phyloP scores from a whole-genome alignment of 2,797 vertebrate genomes.

The Adrianichthys oophorus region DNA sequence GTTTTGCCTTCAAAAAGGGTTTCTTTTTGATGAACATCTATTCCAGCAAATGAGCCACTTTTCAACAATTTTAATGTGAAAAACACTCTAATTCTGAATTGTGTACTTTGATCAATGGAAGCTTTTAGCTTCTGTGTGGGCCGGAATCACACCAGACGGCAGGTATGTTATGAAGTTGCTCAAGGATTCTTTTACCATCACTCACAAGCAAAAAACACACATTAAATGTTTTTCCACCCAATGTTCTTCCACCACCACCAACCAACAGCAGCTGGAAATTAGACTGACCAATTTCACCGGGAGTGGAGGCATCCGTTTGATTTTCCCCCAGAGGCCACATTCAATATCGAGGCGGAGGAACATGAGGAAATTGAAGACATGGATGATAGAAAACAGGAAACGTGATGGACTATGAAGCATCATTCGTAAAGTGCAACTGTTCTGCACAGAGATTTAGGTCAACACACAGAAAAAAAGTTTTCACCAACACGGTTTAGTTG shows the following conservation, averaged over 20 bases:
- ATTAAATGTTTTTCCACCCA: constrained; percentile 16
- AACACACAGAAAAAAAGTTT: too few relatives aligned
- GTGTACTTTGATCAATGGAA: too few relatives aligned
- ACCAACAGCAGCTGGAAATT: constrained; percentile 30
- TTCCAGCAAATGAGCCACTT: too few relatives aligned
- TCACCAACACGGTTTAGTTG: too few relatives aligned
- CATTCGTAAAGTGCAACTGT: constrained; percentile 37
- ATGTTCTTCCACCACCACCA: constrained; percentile 22
- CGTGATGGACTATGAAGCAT: constrained; percentile 30
- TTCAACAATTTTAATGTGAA: too few relatives aligned
- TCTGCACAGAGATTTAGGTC: background rate
- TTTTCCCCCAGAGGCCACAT: constrained; percentile 33
- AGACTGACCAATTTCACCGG: constrained; percentile 41
- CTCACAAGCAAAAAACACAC: constrained; percentile 27
- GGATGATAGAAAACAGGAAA: constrained; percentile 35
- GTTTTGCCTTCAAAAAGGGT: too few relatives aligned
- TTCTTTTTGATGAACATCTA: too few relatives aligned
- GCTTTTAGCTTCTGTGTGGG: too few relatives aligned
- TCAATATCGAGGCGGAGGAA: constrained; percentile 17
- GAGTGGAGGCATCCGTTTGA: constrained; percentile 33
- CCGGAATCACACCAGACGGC: too few relatives aligned
- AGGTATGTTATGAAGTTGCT: too few relatives aligned
- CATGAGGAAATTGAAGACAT: constrained; percentile 35
- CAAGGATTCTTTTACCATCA: too few relatives aligned
- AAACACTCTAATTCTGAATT: too few relatives aligned